A percentile compares a stretch with the other conserved stretches of the same genome.
phyloP scores from a whole-genome alignment of 2,888 invertebrate genomes.

The Byasa hedistus region DNA sequence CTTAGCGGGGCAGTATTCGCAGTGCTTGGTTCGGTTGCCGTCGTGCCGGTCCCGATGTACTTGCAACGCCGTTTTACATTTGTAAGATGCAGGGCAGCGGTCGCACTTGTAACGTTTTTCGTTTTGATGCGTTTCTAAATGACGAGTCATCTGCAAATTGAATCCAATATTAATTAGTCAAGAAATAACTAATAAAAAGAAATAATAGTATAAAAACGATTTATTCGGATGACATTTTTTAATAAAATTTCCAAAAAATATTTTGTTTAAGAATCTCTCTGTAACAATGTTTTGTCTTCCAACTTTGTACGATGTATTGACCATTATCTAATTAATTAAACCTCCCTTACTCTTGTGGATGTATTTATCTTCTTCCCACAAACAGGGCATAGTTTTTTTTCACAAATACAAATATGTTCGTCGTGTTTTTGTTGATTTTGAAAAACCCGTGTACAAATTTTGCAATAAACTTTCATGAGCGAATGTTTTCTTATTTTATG shows the following conservation, averaged over 20 bases:
- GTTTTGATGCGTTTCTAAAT: conserved; percentile 48
- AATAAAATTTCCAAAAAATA: background rate
- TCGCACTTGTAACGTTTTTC: conserved; percentile 46
- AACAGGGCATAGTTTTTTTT: conserved; percentile 40
- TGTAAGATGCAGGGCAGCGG: conserved; percentile 54
- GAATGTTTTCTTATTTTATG: conserved; percentile 53
- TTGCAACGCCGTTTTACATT: conserved; percentile 36
- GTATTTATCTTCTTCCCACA: conserved; percentile 31
- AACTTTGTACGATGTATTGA: background rate
- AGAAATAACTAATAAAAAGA: background rate
- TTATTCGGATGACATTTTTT: too few relatives aligned
- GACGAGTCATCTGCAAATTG: conserved; percentile 44
- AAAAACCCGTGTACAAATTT: conserved; percentile 45
- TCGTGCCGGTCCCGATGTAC: conserved; percentile 60
- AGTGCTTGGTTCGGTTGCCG: conserved; percentile 56
- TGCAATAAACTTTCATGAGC: conserved; percentile 44
- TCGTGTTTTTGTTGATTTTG: conserved; percentile 39
- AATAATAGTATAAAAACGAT: background rate
- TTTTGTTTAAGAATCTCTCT: background rate
- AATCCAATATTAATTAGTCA: background rate
- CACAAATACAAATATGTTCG: conserved; percentile 46
- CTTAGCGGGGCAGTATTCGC: conserved; percentile 62
- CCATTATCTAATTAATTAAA: background rate
- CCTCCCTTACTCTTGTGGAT: conserved; percentile 25
- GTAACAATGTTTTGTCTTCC: too few relatives aligned